Evolutionary conservation across 2,113 vertebrate species (phyloP).

Genomic region (Trichechus manatus): DNA sequence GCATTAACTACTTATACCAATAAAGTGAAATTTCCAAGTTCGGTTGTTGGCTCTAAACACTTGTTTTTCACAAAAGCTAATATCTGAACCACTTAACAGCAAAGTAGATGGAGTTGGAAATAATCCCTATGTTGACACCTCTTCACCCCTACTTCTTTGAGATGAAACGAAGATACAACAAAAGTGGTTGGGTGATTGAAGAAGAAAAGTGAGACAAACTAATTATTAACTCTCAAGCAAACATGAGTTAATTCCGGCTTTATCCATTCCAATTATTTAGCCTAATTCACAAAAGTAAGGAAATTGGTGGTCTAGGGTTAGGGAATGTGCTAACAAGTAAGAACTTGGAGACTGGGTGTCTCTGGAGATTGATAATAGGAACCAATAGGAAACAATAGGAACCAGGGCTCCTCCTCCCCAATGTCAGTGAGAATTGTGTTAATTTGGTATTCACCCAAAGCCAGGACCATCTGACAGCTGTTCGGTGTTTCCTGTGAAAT

Average conservation of each 20-base stretch:
- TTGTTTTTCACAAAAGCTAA: background rate
- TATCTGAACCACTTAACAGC: background rate
- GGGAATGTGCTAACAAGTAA: background rate
- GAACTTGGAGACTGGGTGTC: background rate
- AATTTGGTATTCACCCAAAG: slow-evolving; percentile 53
- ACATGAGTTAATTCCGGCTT: background rate
- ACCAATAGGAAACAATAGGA: background rate
- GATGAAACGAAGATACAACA: background rate
- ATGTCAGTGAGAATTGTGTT: background rate
- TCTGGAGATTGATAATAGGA: background rate
- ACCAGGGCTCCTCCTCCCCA: background rate
- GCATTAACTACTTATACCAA: background rate
- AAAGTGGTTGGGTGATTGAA: background rate
- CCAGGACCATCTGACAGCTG: slow-evolving; percentile 73
- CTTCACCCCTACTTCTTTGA: background rate
- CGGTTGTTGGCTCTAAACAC: background rate
- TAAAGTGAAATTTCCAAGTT: background rate
- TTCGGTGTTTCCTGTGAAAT: slow-evolving; percentile 72
- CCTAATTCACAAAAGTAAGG: background rate
- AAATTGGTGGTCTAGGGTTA: background rate
- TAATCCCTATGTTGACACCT: background rate
- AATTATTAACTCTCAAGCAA: background rate
- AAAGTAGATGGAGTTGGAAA: background rate
- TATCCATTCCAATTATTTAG: background rate
- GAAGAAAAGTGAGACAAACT: background rate